phyloP scores from a whole-genome alignment of 1,140 invertebrate species.

The Hylaeus volcanicus region DNA sequence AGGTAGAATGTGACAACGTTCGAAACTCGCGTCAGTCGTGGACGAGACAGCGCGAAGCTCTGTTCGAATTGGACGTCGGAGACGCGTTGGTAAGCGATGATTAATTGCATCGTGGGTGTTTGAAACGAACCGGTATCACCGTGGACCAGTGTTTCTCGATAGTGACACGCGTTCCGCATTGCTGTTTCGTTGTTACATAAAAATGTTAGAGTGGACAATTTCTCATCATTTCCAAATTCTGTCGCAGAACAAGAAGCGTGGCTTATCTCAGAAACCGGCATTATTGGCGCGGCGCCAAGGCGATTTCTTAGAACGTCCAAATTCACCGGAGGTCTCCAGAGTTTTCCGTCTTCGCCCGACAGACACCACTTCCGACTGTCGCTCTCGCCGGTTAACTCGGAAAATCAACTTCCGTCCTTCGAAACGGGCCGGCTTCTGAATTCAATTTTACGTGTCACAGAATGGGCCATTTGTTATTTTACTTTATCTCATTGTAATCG shows the following conservation, averaged over 20 bases:
- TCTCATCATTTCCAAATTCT: too few species aligned
- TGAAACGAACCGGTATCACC: too few species aligned
- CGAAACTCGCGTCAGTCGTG: neutral
- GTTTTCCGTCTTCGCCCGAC: conserved; percentile 36
- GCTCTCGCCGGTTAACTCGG: conserved; percentile 54
- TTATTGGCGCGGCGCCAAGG: conserved; percentile 9
- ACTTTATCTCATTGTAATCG: conserved; percentile 44
- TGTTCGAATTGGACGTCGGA: too few species aligned
- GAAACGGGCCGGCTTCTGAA: conserved; percentile 42
- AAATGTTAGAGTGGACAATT: too few species aligned
- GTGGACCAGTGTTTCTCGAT: too few species aligned
- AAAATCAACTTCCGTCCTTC: conserved; percentile 62
- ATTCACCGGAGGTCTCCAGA: neutral
- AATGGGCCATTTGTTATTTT: conserved; percentile 15
- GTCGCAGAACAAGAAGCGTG: too few species aligned
- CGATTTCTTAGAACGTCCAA: conserved; percentile 5
- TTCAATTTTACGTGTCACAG: conserved; percentile 44
- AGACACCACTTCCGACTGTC: conserved; percentile 52
- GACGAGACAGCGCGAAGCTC: neutral
- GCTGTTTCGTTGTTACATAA: too few species aligned
- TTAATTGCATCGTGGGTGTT: too few species aligned
- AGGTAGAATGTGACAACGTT: neutral
- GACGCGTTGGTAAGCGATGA: too few species aligned
- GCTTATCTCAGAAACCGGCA: neutral
- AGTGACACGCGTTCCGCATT: too few species aligned